Conservation (phyloP, 2,888 invertebrate genomes). For the Cryptocephalus moraei region DNA sequence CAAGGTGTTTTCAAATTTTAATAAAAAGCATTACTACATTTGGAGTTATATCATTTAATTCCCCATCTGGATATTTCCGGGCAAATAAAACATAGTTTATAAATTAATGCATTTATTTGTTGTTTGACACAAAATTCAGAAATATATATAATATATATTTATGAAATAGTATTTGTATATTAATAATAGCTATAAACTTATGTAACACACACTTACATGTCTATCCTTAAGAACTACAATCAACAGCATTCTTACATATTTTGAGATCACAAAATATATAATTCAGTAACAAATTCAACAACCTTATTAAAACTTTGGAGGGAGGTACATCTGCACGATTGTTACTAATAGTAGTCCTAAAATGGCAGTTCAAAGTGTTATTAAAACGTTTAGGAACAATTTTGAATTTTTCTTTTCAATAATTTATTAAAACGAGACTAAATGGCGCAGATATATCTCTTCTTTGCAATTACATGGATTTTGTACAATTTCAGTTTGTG, state of each 20-base stretch:
- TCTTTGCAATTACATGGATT: slow-evolving; percentile 8
- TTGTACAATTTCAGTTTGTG: slow-evolving; percentile 15
- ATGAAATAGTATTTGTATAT: slow-evolving; percentile 36
- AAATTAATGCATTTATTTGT: slow-evolving; percentile 38
- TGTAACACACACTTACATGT: slow-evolving; percentile 33
- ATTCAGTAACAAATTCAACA: slow-evolving; percentile 38
- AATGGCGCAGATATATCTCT: slow-evolving; percentile 10
- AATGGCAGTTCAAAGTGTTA: slow-evolving; percentile 24
- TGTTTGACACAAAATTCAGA: slow-evolving; percentile 40
- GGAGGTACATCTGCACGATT: slow-evolving; percentile 11
- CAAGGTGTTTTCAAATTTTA: no score
- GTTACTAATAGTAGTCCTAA: slow-evolving; percentile 17
- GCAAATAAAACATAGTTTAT: no score
- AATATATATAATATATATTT: slow-evolving; percentile 31
- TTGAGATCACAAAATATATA: slow-evolving; percentile 42
- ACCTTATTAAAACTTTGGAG: slow-evolving; percentile 20
- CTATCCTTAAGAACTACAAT: slow-evolving; percentile 28
- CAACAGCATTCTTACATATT: slow-evolving; percentile 37
- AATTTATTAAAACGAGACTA: slow-evolving; percentile 7
- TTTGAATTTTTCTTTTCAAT: slow-evolving; percentile 22
- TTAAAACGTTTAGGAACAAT: slow-evolving; percentile 23
- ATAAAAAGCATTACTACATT: no score
- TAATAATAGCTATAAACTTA: slow-evolving; percentile 34
- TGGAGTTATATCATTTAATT: no score
- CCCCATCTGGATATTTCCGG: no score